Base-by-base conservation (phyloP, 2,113 vertebrate species). In the Helogale parvula region DNA sequence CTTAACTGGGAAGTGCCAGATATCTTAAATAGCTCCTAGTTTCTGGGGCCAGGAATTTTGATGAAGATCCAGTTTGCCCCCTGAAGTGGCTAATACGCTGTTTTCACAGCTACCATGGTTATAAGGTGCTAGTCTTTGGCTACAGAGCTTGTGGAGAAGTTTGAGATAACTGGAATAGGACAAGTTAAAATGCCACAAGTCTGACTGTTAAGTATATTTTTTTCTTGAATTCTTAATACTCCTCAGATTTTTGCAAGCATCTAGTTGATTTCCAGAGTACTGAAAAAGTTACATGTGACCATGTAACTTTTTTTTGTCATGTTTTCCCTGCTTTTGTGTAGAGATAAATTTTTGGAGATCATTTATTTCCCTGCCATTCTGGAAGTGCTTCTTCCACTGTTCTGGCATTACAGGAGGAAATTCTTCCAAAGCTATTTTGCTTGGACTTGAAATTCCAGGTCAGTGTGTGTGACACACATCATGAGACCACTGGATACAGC, bases 401-500 rank as follows among this genome's bases (percentile, higher is more conserved):
- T 16, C n/a, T 82, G 14, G 63, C 16, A 14, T 17, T 38, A 3
- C 4, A 86, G 16, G 27, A 50, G 35, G 35, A 9, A 63, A 45
- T 57, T 31, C 27, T 71, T 17, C 1, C 86, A 57, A 23, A 93
- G 65, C 69, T 27, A 1, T 41, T 11, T 60, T 14, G 31, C 35
- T 88, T 38, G 47, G 38, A 77, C 60, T 69, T 23, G 19, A 50
- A 41, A 50, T 29, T 9, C 0, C 3, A 50, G 35, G 10, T 77
- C 33, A 33, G 1, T 31, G 4, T 27, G 21, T 66, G 27, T 52
- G n/a, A 8, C 2, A 1, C 3, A 6, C 2, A 0, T 50, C 8
- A 23, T 33, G 1, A 47, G 54, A 35, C 27, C 12, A 8, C 27
- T 41, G 29, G 80, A 16, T 14, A 14, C 16, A 69, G 50, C 27